Conservation (phyloP, 2,113 vertebrate species). For the Aythya baeri region DNA sequence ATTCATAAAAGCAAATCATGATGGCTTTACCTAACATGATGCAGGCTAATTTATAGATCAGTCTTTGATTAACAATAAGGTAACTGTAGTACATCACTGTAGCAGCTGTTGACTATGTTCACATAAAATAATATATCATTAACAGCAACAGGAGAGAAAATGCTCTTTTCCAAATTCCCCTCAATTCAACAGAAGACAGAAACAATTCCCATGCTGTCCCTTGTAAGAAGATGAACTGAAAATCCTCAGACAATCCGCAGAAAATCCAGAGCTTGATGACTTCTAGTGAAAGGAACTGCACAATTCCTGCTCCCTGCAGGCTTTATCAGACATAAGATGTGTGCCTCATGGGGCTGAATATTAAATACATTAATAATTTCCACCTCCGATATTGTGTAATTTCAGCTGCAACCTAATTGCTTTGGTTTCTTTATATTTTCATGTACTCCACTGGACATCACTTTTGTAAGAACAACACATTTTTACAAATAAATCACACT, state of each 20-base stretch:
- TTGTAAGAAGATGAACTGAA: background rate
- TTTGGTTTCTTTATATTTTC: background rate
- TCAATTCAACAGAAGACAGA: background rate
- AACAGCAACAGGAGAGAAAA: background rate
- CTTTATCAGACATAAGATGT: background rate
- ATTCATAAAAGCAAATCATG: background rate
- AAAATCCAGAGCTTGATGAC: background rate
- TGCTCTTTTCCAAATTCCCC: background rate
- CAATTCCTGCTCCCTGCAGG: background rate
- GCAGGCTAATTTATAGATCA: background rate
- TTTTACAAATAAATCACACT: background rate
- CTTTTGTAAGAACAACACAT: background rate
- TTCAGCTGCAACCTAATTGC: conserved; percentile 24
- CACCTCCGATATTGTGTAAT: background rate
- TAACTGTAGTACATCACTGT: background rate
- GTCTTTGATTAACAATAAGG: background rate
- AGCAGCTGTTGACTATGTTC: background rate
- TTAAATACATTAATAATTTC: background rate
- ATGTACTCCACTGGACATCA: background rate
- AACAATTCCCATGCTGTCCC: background rate
- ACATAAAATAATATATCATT: background rate
- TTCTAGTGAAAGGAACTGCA: background rate
- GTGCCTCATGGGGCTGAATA: background rate
- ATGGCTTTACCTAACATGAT: background rate
- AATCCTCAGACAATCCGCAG: background rate